Percentiles rank a stretch among this genome's conserved stretches.
phyloP scores from a whole-genome alignment of 2,113 vertebrate genomes.

The Pterophyllum scalare region DNA sequence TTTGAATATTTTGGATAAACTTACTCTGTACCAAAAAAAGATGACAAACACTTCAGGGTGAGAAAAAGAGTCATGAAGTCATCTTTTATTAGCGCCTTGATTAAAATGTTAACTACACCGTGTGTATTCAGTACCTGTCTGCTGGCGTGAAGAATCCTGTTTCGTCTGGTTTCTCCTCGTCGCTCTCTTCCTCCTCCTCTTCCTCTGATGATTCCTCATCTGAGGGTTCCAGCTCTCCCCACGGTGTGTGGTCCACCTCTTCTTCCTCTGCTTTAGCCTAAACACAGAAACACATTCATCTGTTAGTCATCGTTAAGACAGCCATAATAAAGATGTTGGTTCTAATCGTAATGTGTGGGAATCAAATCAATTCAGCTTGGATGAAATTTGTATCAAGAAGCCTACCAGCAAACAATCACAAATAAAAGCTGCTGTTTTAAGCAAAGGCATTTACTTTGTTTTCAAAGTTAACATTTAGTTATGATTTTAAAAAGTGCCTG shows the following conservation, averaged over 20 bases:
- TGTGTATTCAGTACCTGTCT: slow-evolving; percentile 82
- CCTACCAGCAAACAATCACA: background rate
- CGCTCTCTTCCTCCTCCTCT: slow-evolving; percentile 94
- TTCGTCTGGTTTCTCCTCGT: slow-evolving; percentile 94
- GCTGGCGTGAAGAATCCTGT: slow-evolving; percentile 93
- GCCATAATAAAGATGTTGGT: background rate
- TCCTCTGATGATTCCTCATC: slow-evolving; percentile 94
- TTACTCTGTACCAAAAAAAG: background rate
- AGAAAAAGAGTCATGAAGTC: background rate
- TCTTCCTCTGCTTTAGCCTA: slow-evolving; percentile 93
- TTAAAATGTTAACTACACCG: background rate
- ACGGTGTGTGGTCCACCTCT: slow-evolving; percentile 89
- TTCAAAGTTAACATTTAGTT: background rate
- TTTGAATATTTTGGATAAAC: background rate
- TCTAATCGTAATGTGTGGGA: too few relatives aligned
- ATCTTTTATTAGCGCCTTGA: background rate
- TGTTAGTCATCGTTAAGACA: background rate
- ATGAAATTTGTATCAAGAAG: background rate
- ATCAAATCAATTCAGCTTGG: background rate
- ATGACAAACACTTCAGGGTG: background rate
- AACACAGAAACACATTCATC: background rate
- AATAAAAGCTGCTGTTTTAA: rapidly evolving
- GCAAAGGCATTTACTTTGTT: background rate
- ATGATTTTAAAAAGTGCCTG: background rate
- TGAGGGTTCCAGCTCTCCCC: slow-evolving; percentile 93